Evolutionary conservation across 2,113 vertebrate genomes (phyloP).

Genomic region (Lophotis ruficrista): DNA sequence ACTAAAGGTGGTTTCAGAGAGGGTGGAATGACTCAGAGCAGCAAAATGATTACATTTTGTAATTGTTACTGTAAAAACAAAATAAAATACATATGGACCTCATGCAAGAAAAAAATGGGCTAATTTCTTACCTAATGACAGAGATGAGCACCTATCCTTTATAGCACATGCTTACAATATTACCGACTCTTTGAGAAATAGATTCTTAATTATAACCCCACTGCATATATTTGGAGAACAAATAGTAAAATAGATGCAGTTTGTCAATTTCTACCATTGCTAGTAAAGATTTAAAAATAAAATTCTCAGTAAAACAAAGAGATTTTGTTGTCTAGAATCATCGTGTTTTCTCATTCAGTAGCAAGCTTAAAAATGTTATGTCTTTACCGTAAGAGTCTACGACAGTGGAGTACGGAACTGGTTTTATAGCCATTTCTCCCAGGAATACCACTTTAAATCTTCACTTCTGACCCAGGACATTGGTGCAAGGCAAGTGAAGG

Average conservation of each 20-base stretch:
- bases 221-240: background rate
- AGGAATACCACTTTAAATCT: background rate
- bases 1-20: background rate
- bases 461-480: background rate
- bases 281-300: background rate
- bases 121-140: background rate
- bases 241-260: background rate
- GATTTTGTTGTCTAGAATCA: background rate
- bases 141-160: background rate
- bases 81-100: background rate
- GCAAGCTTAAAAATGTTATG: background rate
- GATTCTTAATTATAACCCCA: background rate
- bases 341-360: background rate
- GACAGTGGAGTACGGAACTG: background rate
- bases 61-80: background rate
- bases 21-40: background rate
- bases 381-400: background rate
- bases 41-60: background rate
- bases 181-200: background rate
- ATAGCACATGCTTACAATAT: background rate
- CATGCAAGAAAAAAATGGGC: background rate
- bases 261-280: background rate
- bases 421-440: background rate
- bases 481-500: background rate
- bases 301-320: background rate